These are phyloP conservation scores for Heliconius melpomene DNA, from an alignment of 1,140 invertebrate species.

Conservation along the genomic window DNA sequence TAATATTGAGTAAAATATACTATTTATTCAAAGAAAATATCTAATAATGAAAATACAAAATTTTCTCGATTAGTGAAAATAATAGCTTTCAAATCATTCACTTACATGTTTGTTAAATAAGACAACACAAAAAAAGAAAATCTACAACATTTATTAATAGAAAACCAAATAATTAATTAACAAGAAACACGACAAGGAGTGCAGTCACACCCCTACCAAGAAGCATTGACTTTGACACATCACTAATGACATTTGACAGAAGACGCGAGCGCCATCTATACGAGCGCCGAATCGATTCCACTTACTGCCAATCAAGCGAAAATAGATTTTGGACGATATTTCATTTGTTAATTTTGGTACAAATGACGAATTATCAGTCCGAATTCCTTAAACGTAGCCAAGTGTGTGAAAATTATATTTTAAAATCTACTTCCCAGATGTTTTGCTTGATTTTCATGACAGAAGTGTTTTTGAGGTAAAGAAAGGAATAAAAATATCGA, in stretches of 20 bases:
- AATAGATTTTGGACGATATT: slow-evolving; percentile 53
- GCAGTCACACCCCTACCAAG: slow-evolving; percentile 29
- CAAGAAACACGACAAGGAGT: neutral
- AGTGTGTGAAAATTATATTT: neutral
- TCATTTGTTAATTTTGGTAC: slow-evolving; percentile 43
- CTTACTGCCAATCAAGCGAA: slow-evolving; percentile 56
- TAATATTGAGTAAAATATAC: no score
- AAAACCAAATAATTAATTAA: neutral
- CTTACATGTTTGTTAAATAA: no score
- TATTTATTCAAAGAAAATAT: no score
- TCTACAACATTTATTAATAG: neutral
- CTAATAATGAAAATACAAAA: no score
- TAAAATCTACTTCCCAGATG: neutral
- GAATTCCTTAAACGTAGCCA: slow-evolving; percentile 3
- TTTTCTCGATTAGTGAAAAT: no score
- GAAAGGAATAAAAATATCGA: neutral
- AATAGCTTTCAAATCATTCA: no score
- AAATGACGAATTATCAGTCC: neutral
- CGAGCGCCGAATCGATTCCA: slow-evolving; percentile 61
- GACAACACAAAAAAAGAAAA: neutral
- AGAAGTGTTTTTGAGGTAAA: neutral
- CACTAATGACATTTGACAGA: slow-evolving; percentile 65
- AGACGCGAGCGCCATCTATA: slow-evolving; percentile 55
- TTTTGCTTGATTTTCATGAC: neutral
- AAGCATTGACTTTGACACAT: slow-evolving; percentile 64